Conservation (phyloP, 2,113 vertebrate species). For the Laticauda laticaudata region DNA sequence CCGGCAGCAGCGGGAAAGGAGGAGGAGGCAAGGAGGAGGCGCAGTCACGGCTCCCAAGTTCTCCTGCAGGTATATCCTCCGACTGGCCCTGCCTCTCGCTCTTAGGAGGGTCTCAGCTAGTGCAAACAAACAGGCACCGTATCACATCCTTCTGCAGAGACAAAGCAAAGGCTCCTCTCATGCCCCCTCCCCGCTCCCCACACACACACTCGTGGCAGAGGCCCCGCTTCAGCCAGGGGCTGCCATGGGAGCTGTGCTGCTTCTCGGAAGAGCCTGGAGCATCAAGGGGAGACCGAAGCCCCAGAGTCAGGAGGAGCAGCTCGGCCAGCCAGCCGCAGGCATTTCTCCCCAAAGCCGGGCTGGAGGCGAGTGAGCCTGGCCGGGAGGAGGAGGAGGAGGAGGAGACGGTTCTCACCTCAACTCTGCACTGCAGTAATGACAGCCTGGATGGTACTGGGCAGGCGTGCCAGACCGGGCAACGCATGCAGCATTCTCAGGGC, state of each 20-base stretch:
- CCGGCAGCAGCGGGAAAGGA: background rate
- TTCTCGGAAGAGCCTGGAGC: background rate
- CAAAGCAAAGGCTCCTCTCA: conserved; percentile 21
- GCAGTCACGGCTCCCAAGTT: conserved; percentile 61
- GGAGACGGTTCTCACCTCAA: conserved; percentile 38
- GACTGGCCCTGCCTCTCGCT: conserved; percentile 47
- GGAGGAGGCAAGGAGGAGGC: conserved; percentile 18
- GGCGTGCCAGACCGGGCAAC: background rate
- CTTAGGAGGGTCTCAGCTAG: conserved; percentile 59
- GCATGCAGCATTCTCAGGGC: background rate
- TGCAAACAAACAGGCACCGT: conserved; percentile 69
- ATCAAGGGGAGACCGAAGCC: background rate
- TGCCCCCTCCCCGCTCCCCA: background rate
- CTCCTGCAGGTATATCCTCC: conserved; percentile 58
- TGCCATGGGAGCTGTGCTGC: conserved; percentile 49
- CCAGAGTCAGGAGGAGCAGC: background rate
- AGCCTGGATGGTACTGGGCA: conserved; percentile 11
- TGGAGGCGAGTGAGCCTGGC: conserved; percentile 14
- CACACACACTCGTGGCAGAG: background rate
- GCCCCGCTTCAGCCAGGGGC: conserved; percentile 29
- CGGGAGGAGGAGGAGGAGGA: conserved; percentile 16
- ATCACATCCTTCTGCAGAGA: conserved; percentile 62
- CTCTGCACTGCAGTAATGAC: conserved; percentile 62
- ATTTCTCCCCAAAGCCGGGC: conserved; percentile 27
- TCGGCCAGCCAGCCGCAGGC: conserved; percentile 25